phyloP scores from a whole-genome alignment of 2,797 vertebrate genomes.

The Hybognathus amarus region DNA sequence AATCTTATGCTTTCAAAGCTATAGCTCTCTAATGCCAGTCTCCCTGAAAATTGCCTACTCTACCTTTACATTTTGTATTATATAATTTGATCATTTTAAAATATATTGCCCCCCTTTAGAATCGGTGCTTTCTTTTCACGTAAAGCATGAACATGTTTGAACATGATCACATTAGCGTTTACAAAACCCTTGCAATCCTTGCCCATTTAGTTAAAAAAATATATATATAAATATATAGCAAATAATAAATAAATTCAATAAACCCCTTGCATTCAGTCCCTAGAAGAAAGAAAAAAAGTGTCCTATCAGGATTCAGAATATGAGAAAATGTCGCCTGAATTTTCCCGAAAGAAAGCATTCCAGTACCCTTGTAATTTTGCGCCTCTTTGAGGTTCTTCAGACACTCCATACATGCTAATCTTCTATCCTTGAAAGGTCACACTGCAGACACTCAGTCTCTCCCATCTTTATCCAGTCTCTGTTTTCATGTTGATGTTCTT shows the following conservation, averaged over 20 bases:
- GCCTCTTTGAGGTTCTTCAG: slow-evolving; percentile 27
- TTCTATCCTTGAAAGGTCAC: slow-evolving; percentile 38
- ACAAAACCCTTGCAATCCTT: background rate
- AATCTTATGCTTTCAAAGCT: background rate
- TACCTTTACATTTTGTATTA: background rate
- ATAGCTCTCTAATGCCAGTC: background rate
- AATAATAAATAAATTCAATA: background rate
- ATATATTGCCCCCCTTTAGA: background rate
- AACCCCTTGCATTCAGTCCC: background rate
- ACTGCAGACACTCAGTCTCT: slow-evolving; percentile 18
- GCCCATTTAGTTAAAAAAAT: too few relatives aligned
- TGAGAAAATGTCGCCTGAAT: background rate
- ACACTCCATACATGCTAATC: slow-evolving; percentile 39
- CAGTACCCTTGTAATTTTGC: slow-evolving; percentile 5
- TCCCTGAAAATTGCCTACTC: background rate
- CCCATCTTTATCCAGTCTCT: slow-evolving; percentile 32
- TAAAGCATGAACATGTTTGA: background rate
- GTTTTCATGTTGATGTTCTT: slow-evolving; percentile 31
- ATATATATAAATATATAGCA: background rate
- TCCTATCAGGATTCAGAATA: slow-evolving; percentile 13
- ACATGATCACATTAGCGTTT: background rate
- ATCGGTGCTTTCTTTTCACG: background rate
- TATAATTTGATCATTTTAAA: slow-evolving; percentile 5
- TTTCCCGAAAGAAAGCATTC: slow-evolving; percentile 27
- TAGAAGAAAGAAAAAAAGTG: background rate